Base-by-base conservation (phyloP, 2,797 vertebrate species). In the Xiphophorus birchmanni region DNA sequence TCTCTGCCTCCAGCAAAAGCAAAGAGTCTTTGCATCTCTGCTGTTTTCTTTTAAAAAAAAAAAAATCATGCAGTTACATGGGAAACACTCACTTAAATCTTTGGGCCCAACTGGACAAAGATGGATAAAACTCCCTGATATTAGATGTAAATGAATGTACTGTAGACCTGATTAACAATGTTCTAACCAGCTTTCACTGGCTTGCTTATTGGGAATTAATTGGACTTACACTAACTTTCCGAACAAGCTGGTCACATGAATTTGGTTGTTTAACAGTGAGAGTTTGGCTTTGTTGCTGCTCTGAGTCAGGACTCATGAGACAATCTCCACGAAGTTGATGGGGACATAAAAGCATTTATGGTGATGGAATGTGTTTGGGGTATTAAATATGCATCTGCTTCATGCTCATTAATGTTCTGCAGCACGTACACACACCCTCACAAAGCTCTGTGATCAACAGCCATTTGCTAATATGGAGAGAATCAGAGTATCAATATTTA, bases 361-460 rank as follows among this genome's bases (percentile, higher is more conserved):
- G 77, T 88, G 87, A 93, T 90, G 78, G 84, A 86, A 91, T 90
- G 88, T 87, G 90, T 81, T 84, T 60, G 44, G 78, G 82, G 76
- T 89, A 93, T 94, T 90, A 95, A 94, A 94, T 87, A 94, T 95
- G 86, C 89, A 94, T 93, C 88, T 89, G 89, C 77, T 84, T 71
- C 56, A 48, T 81, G 86, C 87, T 93, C 92, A 92, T 93, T 93
- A 90, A 76, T 58, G 67, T 77, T 81, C 83, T 69, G 78, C 47
- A 58, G 80, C 90, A 90, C 72, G 80, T 81, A 88, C 86, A 84
- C 79, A 86, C 80, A 77, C 74, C 80, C 80, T 76, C 56, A 48
- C 89, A 86, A 75, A 87, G 78, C 89, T 85, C 85, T 91, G 87
- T 89, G 91, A 94, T 93, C 91, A 95, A 88, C 89, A 84, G 79